phyloP scores from a whole-genome alignment of 2,113 vertebrate genomes.

The Toxostoma redivivum region DNA sequence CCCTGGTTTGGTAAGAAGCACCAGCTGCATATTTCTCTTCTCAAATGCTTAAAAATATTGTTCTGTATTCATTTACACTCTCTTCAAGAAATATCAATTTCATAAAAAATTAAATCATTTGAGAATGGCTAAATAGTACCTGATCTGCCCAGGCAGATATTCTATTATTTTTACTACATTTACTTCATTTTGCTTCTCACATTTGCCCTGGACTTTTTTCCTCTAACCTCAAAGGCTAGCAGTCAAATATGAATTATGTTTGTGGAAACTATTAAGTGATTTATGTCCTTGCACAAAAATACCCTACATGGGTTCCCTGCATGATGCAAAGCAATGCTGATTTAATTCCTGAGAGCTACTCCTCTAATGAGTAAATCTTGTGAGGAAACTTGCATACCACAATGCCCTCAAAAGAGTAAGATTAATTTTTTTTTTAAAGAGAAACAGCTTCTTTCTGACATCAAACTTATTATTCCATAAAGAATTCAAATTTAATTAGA shows the following conservation, averaged over 20 bases:
- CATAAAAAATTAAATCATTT: background rate
- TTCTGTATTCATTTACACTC: background rate
- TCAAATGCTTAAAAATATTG: background rate
- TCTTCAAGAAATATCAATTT: background rate
- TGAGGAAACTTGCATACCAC: background rate
- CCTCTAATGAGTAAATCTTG: background rate
- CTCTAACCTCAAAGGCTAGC: background rate
- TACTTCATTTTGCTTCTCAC: background rate
- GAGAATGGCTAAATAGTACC: background rate
- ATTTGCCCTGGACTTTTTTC: background rate
- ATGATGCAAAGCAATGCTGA: background rate
- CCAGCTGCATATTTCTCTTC: background rate
- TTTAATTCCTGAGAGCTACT: background rate
- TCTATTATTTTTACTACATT: background rate
- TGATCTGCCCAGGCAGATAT: background rate
- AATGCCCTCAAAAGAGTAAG: background rate
- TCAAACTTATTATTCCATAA: constrained; percentile 25
- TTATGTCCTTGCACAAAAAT: background rate
- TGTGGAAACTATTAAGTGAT: background rate
- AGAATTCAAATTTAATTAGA: constrained; percentile 44
- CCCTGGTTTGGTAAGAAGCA: background rate
- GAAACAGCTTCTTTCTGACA: background rate
- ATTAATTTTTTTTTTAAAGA: background rate
- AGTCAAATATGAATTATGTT: constrained; percentile 22
- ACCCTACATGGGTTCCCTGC: background rate